These are phyloP conservation scores for Geotrupes spiniger DNA, from an alignment of 2,888 invertebrate genomes.

Conservation along the genomic window DNA sequence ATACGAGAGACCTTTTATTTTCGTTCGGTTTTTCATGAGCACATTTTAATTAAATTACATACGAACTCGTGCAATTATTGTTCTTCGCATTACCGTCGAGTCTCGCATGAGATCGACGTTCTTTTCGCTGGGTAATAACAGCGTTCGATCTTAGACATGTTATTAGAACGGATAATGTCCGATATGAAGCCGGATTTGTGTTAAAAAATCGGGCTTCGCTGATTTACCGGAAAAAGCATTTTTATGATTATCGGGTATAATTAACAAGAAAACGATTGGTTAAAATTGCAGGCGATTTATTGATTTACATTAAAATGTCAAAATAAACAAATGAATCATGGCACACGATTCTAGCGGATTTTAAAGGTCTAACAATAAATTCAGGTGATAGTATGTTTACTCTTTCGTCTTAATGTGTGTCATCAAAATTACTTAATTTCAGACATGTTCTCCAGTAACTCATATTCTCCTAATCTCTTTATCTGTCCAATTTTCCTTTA, in stretches of 20 bases:
- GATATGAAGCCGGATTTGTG: conserved; percentile 2
- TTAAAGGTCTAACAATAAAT: too few relatives aligned
- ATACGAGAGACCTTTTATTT: conserved; percentile 20
- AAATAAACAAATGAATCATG: too few relatives aligned
- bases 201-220: neutral
- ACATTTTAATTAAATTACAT: conserved; percentile 25
- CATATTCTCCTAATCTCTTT: too few relatives aligned
- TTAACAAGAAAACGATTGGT: too few relatives aligned
- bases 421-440: too few relatives aligned
- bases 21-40: conserved; percentile 12
- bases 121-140: conserved; percentile 7
- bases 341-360: too few relatives aligned
- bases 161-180: conserved; percentile 4
- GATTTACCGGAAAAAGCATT: neutral
- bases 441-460: too few relatives aligned
- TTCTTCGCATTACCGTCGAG: conserved; percentile 2
- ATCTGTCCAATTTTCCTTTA: too few relatives aligned
- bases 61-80: conserved; percentile 21
- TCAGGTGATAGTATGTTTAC: too few relatives aligned
- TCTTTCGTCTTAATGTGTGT: too few relatives aligned
- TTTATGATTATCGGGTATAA: neutral
- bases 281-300: too few relatives aligned
- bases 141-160: conserved; percentile 1
- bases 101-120: conserved; percentile 1
- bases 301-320: too few relatives aligned